Percentiles rank a stretch among this genome's conserved stretches.
Evolutionary conservation across 2,113 vertebrate genomes (phyloP).

Genomic region (Crotalus viridis): DNA sequence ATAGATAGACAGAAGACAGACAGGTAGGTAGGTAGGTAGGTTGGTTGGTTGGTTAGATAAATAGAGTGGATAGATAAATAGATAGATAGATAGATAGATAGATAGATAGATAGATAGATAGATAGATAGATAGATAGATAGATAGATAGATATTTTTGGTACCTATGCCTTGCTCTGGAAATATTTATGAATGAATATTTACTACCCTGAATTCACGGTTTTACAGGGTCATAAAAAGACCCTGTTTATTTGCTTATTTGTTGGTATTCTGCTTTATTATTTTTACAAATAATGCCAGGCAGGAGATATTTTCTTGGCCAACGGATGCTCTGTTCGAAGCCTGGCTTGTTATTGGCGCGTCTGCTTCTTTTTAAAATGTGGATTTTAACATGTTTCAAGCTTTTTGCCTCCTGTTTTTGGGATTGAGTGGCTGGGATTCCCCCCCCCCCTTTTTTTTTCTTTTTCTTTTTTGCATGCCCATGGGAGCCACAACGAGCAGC

Average conservation of each 20-base stretch:
- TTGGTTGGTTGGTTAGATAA: too few relatives aligned
- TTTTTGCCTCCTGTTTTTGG: not conserved
- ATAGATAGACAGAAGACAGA: too few relatives aligned
- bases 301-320: not conserved
- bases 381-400: not conserved
- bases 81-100: too few relatives aligned
- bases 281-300: not conserved
- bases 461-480: not conserved
- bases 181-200: not conserved
- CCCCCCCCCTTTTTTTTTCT: not conserved
- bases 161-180: not conserved
- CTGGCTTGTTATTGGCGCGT: too few relatives aligned
- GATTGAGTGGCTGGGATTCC: too few relatives aligned
- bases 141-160: not conserved
- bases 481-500: not conserved
- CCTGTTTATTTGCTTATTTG: not conserved
- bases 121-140: too few relatives aligned
- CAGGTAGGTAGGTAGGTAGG: too few relatives aligned
- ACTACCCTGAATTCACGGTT: not conserved
- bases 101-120: too few relatives aligned
- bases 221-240: not conserved
- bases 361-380: not conserved
- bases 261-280: not conserved
- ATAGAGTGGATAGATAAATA: too few relatives aligned
- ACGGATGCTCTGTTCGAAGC: not conserved